Evolutionary conservation across 2,113 vertebrate genomes (phyloP), one percentile per base, ranked within the genome.

Genomic region (human): DNA sequence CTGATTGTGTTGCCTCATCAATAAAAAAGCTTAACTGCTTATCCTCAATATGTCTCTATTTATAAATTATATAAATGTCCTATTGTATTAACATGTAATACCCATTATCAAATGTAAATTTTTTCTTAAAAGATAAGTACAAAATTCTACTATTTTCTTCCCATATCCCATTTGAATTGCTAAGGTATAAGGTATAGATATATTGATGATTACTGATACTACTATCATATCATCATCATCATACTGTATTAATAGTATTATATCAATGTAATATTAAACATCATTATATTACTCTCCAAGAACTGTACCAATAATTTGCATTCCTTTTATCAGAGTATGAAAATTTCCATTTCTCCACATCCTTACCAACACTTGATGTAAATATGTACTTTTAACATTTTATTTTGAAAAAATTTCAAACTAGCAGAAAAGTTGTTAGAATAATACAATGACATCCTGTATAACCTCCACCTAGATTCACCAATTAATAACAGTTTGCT

Each of bases 41-140:
- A 35, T 30, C 27, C 48, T 38, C 59, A 90, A 25, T 50, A 79
- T 96, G 84, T 75, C 61, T 85, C 40, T 79, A 52, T 25, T 83
- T 72, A 75, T 55, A 90, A 76, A 90, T 79, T 96, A 55, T 64
- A 87, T 18, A 76, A 85, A 81, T 79, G 35, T 18, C 7, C 43
- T 57, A 48, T 52, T 3, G 17, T 55, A 75, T 13, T 17, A 17
- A 27, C 75, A 70, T 55, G 61, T 35, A 72, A 76, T 81, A 85
- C 48, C 30, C n/a, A 82, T 40, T 72, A n/a, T 81, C 85, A 96
- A 89, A 64, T 61, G 1, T 88, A 68, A 72, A 38, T 73, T 43
- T 73, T 95, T 93, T 75, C 90, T 97, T 83, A 84, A 68, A 80
- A 78, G 72, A 80, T 61, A 48, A 97, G 59, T 89, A 43, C 4